These are phyloP conservation scores for Sebastes minor DNA, from an alignment of 2,797 vertebrate species.

Conservation along the genomic window DNA sequence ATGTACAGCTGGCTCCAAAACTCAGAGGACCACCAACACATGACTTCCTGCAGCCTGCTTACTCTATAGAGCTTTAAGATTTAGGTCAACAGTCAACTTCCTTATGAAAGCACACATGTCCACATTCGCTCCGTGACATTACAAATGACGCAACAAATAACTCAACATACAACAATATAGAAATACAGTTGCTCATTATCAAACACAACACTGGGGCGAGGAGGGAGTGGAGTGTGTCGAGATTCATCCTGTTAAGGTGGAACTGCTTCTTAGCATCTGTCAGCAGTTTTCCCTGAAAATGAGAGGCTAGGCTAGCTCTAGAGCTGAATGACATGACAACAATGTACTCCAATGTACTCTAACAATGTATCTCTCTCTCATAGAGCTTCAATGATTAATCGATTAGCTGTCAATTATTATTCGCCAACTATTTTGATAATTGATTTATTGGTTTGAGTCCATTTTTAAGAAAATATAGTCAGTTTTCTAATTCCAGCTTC, in stretches of 20 bases:
- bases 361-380: too few relatives aligned
- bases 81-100: conserved; percentile 74
- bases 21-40: conserved; percentile 32
- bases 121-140: not conserved
- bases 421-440: too few relatives aligned
- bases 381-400: too few relatives aligned
- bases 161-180: not conserved
- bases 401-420: too few relatives aligned
- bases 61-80: conserved; percentile 52
- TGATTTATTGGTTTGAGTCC: too few relatives aligned
- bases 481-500: too few relatives aligned
- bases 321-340: not conserved
- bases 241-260: not conserved
- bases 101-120: conserved; percentile 25
- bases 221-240: not conserved
- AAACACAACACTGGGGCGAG: too few relatives aligned
- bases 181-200: not conserved
- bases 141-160: not conserved
- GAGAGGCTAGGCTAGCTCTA: not conserved
- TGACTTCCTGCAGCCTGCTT: conserved; percentile 65
- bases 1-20: conserved; percentile 3
- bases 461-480: too few relatives aligned
- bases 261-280: not conserved
- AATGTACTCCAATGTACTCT: not conserved
- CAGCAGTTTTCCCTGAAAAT: not conserved